phyloP scores from a whole-genome alignment of 2,888 invertebrate genomes.

The Tipula helvola region DNA sequence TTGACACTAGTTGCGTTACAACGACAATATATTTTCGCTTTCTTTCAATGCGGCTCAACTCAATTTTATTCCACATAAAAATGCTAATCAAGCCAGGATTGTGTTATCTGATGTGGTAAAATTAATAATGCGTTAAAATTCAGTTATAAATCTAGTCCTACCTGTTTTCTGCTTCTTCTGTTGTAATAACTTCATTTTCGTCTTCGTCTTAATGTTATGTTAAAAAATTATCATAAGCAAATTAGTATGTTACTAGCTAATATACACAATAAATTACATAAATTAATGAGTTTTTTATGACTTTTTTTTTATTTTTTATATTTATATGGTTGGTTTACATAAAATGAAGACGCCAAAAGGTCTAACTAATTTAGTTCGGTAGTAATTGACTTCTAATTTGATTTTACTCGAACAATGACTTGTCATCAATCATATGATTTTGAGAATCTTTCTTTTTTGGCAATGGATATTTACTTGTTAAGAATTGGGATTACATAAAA shows the following conservation, averaged over 20 bases:
- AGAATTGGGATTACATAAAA: not conserved
- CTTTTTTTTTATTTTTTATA: not conserved
- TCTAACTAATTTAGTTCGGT: not conserved
- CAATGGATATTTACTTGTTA: not conserved
- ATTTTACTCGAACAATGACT: not conserved
- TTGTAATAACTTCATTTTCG: not conserved
- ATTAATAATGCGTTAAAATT: not conserved
- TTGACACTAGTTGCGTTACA: not conserved
- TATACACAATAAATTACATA: not conserved
- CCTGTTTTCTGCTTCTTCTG: not conserved
- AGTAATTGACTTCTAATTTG: not conserved
- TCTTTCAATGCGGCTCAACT: not conserved
- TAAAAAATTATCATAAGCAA: not conserved
- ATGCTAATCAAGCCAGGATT: not conserved
- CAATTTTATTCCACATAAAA: not conserved
- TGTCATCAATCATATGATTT: not conserved
- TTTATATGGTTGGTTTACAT: not conserved
- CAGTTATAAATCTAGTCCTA: not conserved
- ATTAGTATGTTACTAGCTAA: not conserved
- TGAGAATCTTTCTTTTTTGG: not conserved
- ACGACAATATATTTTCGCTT: not conserved
- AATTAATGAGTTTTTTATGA: not conserved
- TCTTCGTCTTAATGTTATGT: not conserved
- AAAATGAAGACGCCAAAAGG: not conserved
- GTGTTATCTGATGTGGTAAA: not conserved